Evolutionary conservation across 1,140 invertebrate species (phyloP), one percentile per base, ranked within the genome.

Genomic region (Sesamia nonagrioides): DNA sequence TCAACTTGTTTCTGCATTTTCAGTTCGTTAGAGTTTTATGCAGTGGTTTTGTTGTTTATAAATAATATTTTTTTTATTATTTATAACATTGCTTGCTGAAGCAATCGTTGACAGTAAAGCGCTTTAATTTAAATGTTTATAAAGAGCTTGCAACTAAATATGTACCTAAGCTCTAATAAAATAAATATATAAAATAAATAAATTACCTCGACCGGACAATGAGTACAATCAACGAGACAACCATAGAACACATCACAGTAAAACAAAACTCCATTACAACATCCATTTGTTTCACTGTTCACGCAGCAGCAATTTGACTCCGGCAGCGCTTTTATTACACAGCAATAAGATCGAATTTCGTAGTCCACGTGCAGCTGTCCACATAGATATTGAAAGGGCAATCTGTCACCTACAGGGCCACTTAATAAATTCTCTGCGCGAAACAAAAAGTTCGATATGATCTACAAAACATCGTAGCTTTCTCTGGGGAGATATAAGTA

Each of bases 381-480:
- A 74, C 71, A 17, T 74, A 27, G 13, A 52, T 40, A 37, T 52
- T 72, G 27, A 74, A 60, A 74, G 54, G 21, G 45, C 73, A 63
- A 76, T 76, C 73, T 58, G 73, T 76, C 73, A 76, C 42, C 40
- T n/a, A 37, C 73, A 76, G 45, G 35, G 33, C 42, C 73, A 63
- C 73, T 76, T 76, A 76, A 76, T 76, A 76, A 76, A 76, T 76
- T 76, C 73, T 76, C 42, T 63, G 33, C 58, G 54, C 45, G 54
- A 76, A 76, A 76, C 73, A 76, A 63, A 76, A 60, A 60, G 18
- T 52, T 15, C 54, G 52, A 74, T 74, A 74, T 58, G 52, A 74
- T 72, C 52, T 72, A 72, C 69, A 72, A 72, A 72, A 35, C 52
- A 69, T 71, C 68, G 52, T 74, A 35, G 45, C 52, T 58, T 60